Evolutionary conservation across 1,140 invertebrate genomes (phyloP), one percentile per base, ranked within the genome.

Genomic region (Neuroterus valhalla): DNA sequence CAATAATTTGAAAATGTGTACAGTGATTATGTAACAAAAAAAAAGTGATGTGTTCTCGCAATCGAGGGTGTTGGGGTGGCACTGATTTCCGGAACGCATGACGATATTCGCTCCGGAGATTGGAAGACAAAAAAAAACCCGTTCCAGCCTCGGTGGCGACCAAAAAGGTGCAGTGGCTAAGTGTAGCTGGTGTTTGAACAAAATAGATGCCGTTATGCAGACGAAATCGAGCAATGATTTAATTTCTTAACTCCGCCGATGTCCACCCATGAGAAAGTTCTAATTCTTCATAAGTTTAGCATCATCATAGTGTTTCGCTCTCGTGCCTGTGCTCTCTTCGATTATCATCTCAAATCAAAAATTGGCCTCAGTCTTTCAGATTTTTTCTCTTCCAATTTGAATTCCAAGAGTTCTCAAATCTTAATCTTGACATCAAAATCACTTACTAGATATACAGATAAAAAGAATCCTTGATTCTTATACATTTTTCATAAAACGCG

Each of bases 131-230:
- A 66, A 69, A 70, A 31, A 62, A 48, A 48, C 55, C 76, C 76
- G 46, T 75, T 75, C 75, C 80, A 75, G 82, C 78, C 83, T 85
- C 80, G 81, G 82, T 78, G 82, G 78, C 83, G 80, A 87, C 62
- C 55, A 71, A 78, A 84, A 85, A 86, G 86, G 87, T 89, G 87
- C 85, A 88, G 87, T 88, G 88, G 84, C 85, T 83, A 82, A 87
- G 87, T 87, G 87, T 80, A 84, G 71, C 78, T 88, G 85, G 88
- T 88, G 87, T 86, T 82, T 80, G 77, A 86, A 84, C 79, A 83
- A 82, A 89, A 89, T 89, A 89, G 88, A 88, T 88, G 83, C 86
- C 85, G 79, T 87, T 84, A 84, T 85, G 85, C 83, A 87, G 86
- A 88, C 68, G 81, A 85, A 85, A 83, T 79, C 78, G 48, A 75